phyloP scores from a whole-genome alignment of 2,113 vertebrate species.

The Phrynocephalus versicolor region DNA sequence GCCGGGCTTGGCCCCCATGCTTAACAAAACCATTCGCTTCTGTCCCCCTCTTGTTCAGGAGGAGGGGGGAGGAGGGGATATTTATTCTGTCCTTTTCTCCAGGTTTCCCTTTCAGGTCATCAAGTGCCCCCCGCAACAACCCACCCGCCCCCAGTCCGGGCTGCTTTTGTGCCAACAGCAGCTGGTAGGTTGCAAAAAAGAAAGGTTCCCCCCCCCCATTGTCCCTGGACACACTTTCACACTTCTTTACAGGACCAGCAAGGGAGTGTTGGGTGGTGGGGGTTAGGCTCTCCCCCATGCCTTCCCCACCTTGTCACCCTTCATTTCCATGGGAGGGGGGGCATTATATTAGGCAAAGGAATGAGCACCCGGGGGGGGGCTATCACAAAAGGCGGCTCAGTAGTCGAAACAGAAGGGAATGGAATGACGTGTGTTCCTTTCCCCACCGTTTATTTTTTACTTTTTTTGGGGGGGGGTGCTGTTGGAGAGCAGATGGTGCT shows the following conservation, averaged over 20 bases:
- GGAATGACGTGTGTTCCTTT: neutral
- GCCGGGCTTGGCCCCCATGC: constrained; percentile 65
- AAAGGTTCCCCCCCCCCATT: constrained; percentile 48
- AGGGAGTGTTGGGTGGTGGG: neutral
- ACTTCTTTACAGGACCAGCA: constrained; percentile 66
- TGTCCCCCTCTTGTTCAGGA: constrained; percentile 73
- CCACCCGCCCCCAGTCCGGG: constrained; percentile 40
- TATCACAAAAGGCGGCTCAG: constrained; percentile 44
- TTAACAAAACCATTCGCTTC: constrained; percentile 72
- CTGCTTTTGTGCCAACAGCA: constrained; percentile 66
- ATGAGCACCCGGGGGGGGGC: constrained; percentile 22
- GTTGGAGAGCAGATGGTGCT: constrained; percentile 55
- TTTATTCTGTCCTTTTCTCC: constrained; percentile 70
- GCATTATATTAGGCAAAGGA: neutral
- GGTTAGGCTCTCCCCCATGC: constrained; percentile 39
- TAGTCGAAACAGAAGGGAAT: fast-evolving
- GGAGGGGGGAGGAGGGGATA: constrained; percentile 66
- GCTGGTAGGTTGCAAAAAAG: constrained; percentile 71
- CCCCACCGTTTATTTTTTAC: too few species aligned
- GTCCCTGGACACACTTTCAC: constrained; percentile 70
- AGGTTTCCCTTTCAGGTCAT: constrained; percentile 72
- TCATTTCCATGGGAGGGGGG: constrained; percentile 40
- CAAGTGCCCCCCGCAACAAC: constrained; percentile 68
- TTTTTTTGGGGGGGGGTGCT: neutral
- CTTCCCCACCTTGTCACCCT: constrained; percentile 32